Conservation (phyloP, 1,140 invertebrate species). For the Carposina sasakii region DNA sequence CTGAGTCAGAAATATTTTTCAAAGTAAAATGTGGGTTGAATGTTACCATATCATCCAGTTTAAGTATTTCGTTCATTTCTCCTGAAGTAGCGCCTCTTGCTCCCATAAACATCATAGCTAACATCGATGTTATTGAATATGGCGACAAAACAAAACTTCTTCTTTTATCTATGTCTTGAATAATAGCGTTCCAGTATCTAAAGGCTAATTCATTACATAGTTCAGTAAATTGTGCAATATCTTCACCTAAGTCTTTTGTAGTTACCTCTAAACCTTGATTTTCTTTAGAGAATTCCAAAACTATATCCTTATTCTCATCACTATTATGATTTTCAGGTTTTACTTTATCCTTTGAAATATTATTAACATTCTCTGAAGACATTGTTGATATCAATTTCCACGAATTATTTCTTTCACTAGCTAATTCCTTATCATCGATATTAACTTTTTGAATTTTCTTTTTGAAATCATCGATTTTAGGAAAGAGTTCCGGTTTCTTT, state of each 20-base stretch:
- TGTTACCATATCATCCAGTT: conserved; percentile 88
- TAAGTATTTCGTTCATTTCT: conserved; percentile 90
- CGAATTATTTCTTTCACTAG: conserved; percentile 52
- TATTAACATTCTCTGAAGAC: conserved; percentile 46
- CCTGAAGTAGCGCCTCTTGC: conserved; percentile 89
- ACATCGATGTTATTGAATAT: conserved; percentile 85
- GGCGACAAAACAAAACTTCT: conserved; percentile 88
- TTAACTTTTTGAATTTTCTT: conserved; percentile 68
- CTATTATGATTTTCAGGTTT: conserved; percentile 43
- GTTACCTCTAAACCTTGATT: conserved; percentile 84
- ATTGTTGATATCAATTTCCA: conserved; percentile 67
- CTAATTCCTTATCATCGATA: conserved; percentile 56
- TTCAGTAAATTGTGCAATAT: conserved; percentile 80
- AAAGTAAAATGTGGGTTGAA: conserved; percentile 91
- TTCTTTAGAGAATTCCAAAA: conserved; percentile 74
- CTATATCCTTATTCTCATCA: conserved; percentile 48
- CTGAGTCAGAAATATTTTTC: conserved; percentile 86
- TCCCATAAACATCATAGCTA: conserved; percentile 91
- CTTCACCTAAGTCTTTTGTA: conserved; percentile 78
- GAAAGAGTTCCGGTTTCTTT: conserved; percentile 24
- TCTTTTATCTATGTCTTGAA: conserved; percentile 79
- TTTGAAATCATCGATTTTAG: conserved; percentile 62
- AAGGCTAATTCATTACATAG: conserved; percentile 90
- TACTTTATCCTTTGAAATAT: conserved; percentile 44
- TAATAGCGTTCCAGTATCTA: conserved; percentile 82